These are phyloP conservation scores for Zingel zingel DNA, from an alignment of 2,113 vertebrate genomes.

Conservation along the genomic window DNA sequence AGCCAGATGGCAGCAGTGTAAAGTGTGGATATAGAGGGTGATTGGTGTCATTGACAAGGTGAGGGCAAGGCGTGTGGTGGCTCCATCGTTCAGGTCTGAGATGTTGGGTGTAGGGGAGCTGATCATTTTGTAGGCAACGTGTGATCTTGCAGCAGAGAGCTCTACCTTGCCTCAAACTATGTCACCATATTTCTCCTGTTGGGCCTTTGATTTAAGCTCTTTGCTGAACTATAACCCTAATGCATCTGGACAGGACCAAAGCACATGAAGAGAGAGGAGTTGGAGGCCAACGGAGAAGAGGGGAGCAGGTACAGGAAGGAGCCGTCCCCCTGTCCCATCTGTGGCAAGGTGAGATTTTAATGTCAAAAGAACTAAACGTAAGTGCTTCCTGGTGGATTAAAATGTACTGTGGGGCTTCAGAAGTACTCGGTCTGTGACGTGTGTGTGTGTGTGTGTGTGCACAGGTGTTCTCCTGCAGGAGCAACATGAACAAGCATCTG, in stretches of 20 bases:
- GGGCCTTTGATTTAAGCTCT: no score
- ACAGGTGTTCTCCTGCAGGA: conserved; percentile 97
- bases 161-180: not conserved
- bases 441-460: not conserved
- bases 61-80: no score
- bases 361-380: not conserved
- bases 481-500: conserved; percentile 99
- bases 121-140: no score
- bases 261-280: conserved; percentile 93
- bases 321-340: conserved; percentile 95
- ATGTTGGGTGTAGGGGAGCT: no score
- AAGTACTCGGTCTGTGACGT: not conserved
- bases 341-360: conserved; percentile 89
- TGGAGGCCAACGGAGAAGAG: conserved; percentile 91
- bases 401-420: no score
- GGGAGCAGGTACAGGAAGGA: conserved; percentile 97
- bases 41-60: no score
- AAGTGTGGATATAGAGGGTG: no score
- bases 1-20: no score
- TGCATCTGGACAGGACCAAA: conserved; percentile 87
- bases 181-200: not conserved
- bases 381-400: not conserved
- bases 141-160: not conserved
- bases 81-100: no score
- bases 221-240: not conserved